These are phyloP conservation scores for Lithophane leautieri DNA, from an alignment of 2,888 invertebrate species.

Conservation along the genomic window DNA sequence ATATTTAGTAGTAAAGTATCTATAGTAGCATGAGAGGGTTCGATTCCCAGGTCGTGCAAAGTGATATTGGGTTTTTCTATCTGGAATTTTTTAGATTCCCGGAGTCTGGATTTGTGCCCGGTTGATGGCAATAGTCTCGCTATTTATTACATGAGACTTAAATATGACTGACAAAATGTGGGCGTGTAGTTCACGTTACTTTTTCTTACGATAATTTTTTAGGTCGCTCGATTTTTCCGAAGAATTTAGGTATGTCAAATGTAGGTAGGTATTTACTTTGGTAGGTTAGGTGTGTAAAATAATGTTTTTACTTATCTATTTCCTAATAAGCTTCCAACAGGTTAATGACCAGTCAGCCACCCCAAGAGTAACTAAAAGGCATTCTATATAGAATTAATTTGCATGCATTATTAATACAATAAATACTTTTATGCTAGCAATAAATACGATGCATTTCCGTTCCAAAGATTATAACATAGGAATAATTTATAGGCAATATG, in stretches of 20 bases:
- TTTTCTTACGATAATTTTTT: not conserved
- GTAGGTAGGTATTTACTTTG: too few species aligned
- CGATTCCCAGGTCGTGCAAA: too few species aligned
- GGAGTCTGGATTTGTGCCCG: too few species aligned
- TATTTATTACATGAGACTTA: too few species aligned
- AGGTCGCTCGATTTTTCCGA: not conserved
- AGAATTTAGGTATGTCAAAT: too few species aligned
- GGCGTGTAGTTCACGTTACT: too few species aligned
- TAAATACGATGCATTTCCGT: conserved; percentile 55
- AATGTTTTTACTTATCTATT: not conserved
- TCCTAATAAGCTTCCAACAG: not conserved
- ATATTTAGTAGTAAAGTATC: not conserved
- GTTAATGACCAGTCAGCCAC: not conserved
- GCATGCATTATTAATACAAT: conserved; percentile 48
- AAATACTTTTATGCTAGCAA: conserved; percentile 48
- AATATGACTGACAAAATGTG: too few species aligned
- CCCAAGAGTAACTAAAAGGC: not conserved
- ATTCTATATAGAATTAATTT: conserved; percentile 20
- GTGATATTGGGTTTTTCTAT: too few species aligned
- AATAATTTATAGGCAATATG: conserved; percentile 56
- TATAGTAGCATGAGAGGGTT: too few species aligned
- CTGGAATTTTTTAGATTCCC: too few species aligned
- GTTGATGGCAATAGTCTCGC: too few species aligned
- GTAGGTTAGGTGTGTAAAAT: not conserved
- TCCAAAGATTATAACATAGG: conserved; percentile 37